Base-by-base conservation (phyloP, 2,113 vertebrate species). In the Ibidorhyncha struthersii region DNA sequence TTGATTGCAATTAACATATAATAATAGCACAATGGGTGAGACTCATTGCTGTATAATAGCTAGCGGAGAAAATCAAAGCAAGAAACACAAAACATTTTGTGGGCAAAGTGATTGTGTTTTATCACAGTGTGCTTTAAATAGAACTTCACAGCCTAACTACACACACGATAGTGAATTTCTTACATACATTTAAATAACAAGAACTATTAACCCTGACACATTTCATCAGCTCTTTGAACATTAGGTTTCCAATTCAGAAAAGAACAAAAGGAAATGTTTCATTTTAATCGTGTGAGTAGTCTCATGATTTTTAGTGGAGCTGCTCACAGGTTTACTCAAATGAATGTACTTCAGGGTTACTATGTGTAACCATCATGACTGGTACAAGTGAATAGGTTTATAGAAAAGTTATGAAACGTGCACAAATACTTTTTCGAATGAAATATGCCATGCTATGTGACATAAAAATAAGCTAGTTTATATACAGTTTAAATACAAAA, bases 1-100 rank as follows among this genome's bases (percentile, higher is more conserved):
- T 76, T 96, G 77, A 80, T 97, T 98, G 74, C 96, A 97, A 97
- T 97, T 96, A 97, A 36, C 72, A 82, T 96, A 82, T 80, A 96
- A 96, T 97, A 97, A 95, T 89, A 97, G 14, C 38, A 45, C 49
- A 32, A 85, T 83, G 15, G 17, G 14, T 94, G 82, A 93, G 40
- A 94, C 81, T 95, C 43, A 65, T 66, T 93, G 26, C 15, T 90
- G 20, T 82, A 47, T 40, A 91, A 38, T 55, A 83, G 45, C 53
- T 97, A 43, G 71, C 47, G 21, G 83, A 93, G 22, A 96, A 97
- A 94, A 74, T 26, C 32, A 94, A 95, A 49, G 67, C 14, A 53
- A 80, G 34, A 79, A 65, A 80, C 40, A 85, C 18, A 76, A 93
- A 71, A 81, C 12, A 74, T 89, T 90, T 96, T 90, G 17, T 72